Base-by-base conservation (phyloP, 2,888 invertebrate species). In the Thyatira batis region DNA sequence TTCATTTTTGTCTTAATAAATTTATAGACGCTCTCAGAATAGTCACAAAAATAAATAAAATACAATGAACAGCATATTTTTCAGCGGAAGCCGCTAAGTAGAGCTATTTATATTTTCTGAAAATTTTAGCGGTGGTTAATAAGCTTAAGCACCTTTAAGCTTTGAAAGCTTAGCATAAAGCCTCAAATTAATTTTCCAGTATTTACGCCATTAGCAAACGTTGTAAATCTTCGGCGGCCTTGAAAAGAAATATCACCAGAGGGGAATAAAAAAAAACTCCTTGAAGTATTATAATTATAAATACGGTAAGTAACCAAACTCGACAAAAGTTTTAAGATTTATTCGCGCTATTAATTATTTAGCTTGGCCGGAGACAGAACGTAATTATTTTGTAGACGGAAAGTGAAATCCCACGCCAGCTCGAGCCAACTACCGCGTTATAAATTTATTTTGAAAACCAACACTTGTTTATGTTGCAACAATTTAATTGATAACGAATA, bases 331-430 rank as follows among this genome's bases (percentile, higher is more conserved):
- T 84, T 55, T 76, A 71, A 79, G 80, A 85, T 85, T 85, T 84
- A 85, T 85, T 77, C 71, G 59, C 59, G 76, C 78, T 77, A 83
- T 84, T 84, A 83, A 85, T 85, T 82, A 84, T 83, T 80, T 81
- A 11, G 74, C 78, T 73, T 74, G 76, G 74, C 73, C 73, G 79
- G 78, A 78, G 82, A 84, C 81, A 80, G 77, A 72, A 71, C 73
- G 75, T 82, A 84, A 84, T 84, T 84, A 84, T 84, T 82, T 84
- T 77, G 78, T 74, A 73, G 73, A 78, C 72, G 75, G 77, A 69
- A 74, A 82, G 73, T 82, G 83, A 82, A 84, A 84, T 82, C 72
- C 70, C 69, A 84, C 77, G 79, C 81, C 60, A 54, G 66, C 39
- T 39, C 66, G 68, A 76, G n/a, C n/a, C 61, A 72, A 73, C 69